These are phyloP conservation scores for Phyllostomus hastatus DNA, from an alignment of 2,113 vertebrate genomes.

Conservation along the genomic window DNA sequence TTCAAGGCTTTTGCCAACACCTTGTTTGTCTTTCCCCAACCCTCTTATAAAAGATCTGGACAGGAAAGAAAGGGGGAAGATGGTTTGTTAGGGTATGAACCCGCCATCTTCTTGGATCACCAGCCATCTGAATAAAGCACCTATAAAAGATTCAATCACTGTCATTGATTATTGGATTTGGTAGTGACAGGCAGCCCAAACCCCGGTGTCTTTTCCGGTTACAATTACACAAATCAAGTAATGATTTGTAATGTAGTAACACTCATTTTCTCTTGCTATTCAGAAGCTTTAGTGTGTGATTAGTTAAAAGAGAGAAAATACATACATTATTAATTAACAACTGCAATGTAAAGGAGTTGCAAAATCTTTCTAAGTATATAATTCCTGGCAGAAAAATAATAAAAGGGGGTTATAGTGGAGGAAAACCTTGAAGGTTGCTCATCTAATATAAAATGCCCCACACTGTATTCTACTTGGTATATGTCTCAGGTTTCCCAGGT, in stretches of 20 bases:
- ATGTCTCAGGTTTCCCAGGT: background rate
- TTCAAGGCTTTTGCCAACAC: no score
- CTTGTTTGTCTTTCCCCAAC: no score
- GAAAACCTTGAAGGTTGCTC: background rate
- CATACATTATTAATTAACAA: constrained; percentile 3
- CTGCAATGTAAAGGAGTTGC: background rate
- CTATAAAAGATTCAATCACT: no score
- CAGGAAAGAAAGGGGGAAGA: no score
- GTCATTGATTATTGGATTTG: no score
- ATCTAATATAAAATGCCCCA: background rate
- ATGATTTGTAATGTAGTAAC: background rate
- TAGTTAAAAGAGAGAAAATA: background rate
- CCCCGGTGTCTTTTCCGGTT: no score
- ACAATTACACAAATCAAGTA: background rate
- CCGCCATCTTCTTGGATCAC: no score
- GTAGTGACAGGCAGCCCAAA: no score
- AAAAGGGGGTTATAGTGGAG: background rate
- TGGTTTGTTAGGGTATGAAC: no score
- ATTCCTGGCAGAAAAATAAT: background rate
- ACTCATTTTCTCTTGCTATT: constrained; percentile 39
- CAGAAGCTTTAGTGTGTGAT: background rate
- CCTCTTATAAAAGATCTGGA: no score
- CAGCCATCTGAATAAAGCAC: no score
- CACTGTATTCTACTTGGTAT: background rate
- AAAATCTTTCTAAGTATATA: background rate